phyloP scores from a whole-genome alignment of 2,113 vertebrate species.

The Chaenocephalus aceratus region DNA sequence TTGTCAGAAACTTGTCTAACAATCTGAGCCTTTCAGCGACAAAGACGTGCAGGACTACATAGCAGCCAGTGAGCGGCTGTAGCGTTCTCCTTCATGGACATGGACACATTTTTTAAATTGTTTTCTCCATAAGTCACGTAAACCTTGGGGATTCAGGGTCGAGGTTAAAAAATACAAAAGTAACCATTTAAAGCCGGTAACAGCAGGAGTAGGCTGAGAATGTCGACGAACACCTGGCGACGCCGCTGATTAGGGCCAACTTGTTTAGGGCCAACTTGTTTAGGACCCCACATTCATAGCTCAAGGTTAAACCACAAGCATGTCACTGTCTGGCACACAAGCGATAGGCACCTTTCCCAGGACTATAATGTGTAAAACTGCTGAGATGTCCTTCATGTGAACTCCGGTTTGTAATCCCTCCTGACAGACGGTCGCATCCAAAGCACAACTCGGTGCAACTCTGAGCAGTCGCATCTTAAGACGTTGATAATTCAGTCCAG shows the following conservation, averaged over 20 bases:
- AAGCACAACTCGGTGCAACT: constrained; percentile 4
- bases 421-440: constrained; percentile 33
- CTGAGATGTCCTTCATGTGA: constrained; percentile 29
- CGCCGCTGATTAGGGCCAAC: neutral
- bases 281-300: constrained; percentile 13
- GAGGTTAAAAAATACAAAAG: too few relatives aligned
- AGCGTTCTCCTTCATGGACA: too few relatives aligned
- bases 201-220: neutral
- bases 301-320: constrained; percentile 13
- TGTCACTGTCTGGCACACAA: neutral
- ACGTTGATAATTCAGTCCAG: constrained; percentile 38
- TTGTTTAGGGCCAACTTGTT: neutral
- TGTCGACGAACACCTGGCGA: constrained; percentile 2
- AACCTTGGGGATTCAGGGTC: too few relatives aligned
- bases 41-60: too few relatives aligned
- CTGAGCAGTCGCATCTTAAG: constrained; percentile 30
- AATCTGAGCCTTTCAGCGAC: too few relatives aligned
- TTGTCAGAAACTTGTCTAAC: too few relatives aligned
- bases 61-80: too few relatives aligned
- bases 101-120: too few relatives aligned
- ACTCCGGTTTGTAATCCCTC: constrained; percentile 28
- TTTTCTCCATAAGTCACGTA: too few relatives aligned
- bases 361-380: neutral
- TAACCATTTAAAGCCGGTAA: constrained; percentile 20
- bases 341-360: neutral